These are phyloP conservation scores for Cossypha polioptera DNA, from an alignment of 2,797 vertebrate genomes.

Conservation along the genomic window DNA sequence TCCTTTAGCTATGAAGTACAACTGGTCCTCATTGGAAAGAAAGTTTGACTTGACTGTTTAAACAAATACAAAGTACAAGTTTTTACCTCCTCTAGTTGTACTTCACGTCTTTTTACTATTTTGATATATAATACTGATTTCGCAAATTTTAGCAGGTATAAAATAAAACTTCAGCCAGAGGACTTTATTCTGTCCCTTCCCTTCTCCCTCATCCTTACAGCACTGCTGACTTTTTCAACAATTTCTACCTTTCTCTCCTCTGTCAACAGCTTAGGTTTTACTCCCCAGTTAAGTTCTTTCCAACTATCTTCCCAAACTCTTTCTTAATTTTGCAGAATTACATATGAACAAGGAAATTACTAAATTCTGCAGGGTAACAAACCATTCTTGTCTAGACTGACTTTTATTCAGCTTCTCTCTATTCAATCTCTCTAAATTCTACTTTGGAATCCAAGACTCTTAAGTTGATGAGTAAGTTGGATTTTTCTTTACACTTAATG, in stretches of 20 bases:
- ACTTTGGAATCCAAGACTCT: not conserved
- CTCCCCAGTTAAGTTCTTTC: not conserved
- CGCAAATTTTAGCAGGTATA: not conserved
- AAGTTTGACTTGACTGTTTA: not conserved
- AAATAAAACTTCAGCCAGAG: not conserved
- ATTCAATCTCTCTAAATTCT: not conserved
- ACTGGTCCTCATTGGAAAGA: not conserved
- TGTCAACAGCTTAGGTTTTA: not conserved
- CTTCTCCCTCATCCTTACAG: not conserved
- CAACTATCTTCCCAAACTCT: not conserved
- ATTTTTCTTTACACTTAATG: not conserved
- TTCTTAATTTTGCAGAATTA: not conserved
- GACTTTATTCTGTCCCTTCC: not conserved
- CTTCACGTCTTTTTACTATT: not conserved
- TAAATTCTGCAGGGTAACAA: not conserved
- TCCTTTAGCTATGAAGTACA: not conserved
- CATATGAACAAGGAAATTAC: not conserved
- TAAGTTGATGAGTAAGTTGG: not conserved
- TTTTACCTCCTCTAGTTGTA: not conserved
- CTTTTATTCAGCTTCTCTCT: not conserved
- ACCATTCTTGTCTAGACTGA: not conserved
- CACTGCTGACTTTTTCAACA: not conserved
- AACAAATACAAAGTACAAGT: not conserved
- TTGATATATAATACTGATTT: not conserved
- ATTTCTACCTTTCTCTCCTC: not conserved